phyloP scores from a whole-genome alignment of 2,113 vertebrate genomes.

The Aegithalos caudatus region DNA sequence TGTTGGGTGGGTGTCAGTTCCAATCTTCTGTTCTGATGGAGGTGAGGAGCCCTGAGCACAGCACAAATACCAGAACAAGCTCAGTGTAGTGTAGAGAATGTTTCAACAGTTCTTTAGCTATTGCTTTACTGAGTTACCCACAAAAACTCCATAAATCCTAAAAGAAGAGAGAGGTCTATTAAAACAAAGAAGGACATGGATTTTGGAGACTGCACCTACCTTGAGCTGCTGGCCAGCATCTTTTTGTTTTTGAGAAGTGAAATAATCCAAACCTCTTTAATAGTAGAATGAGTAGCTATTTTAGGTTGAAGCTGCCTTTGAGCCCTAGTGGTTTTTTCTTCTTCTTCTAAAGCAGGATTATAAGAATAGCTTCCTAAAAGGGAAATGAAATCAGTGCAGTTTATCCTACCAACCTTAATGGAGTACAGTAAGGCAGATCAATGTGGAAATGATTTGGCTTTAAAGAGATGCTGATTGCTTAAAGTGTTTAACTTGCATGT shows the following conservation, averaged over 20 bases:
- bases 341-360: conserved; percentile 45
- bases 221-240: background rate
- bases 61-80: background rate
- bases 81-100: background rate
- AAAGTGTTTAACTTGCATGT: background rate
- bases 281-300: background rate
- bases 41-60: background rate
- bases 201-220: background rate
- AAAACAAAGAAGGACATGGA: background rate
- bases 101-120: background rate
- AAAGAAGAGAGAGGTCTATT: background rate
- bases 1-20: background rate
- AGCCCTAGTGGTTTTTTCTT: background rate
- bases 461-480: background rate
- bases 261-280: background rate
- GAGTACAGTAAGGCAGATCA: background rate
- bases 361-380: conserved; percentile 46
- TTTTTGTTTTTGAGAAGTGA: background rate
- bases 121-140: background rate
- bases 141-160: fast-evolving
- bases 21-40: background rate
- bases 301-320: conserved; percentile 1
- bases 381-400: conserved; percentile 38
- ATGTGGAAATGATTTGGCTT: background rate
- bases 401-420: conserved; percentile 35